Conservation (phyloP, 1,140 invertebrate genomes). For the Zaprionus taronus region DNA sequence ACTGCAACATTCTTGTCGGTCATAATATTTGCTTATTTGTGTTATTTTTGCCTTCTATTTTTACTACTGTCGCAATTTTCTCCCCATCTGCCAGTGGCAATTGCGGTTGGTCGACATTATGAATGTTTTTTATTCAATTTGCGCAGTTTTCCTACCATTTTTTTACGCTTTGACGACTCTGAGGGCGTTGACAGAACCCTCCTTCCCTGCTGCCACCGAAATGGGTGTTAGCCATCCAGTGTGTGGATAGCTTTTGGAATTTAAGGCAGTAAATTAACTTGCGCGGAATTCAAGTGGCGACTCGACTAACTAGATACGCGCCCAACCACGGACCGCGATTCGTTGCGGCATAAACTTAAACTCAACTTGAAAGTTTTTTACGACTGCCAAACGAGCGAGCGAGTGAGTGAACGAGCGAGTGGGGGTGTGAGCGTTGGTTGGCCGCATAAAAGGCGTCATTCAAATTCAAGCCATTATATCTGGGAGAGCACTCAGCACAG, state of each 20-base stretch:
- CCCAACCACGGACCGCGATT: conserved; percentile 19
- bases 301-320: conserved; percentile 46
- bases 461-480: conserved; percentile 73
- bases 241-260: conserved; percentile 19
- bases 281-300: conserved; percentile 25
- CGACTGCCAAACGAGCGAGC: conserved; percentile 32
- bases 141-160: conserved; percentile 18
- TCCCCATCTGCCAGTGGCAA: conserved; percentile 29
- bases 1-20: neutral
- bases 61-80: conserved; percentile 71
- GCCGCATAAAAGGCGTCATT: conserved; percentile 74
- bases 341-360: conserved; percentile 38
- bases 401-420: conserved; percentile 16
- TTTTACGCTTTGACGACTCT: conserved; percentile 19
- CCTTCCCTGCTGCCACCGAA: neutral
- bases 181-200: conserved; percentile 17
- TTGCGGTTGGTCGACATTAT: conserved; percentile 37
- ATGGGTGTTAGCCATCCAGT: conserved; percentile 9
- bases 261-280: conserved; percentile 49
- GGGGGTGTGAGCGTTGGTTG: conserved; percentile 28
- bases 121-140: conserved; percentile 68
- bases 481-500: conserved; percentile 29
- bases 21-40: conserved; percentile 11
- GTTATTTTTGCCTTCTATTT: conserved; percentile 53
- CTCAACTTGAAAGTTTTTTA: conserved; percentile 62